Base-by-base conservation (phyloP, 2,888 invertebrate species). In the Archips crataeganus region DNA sequence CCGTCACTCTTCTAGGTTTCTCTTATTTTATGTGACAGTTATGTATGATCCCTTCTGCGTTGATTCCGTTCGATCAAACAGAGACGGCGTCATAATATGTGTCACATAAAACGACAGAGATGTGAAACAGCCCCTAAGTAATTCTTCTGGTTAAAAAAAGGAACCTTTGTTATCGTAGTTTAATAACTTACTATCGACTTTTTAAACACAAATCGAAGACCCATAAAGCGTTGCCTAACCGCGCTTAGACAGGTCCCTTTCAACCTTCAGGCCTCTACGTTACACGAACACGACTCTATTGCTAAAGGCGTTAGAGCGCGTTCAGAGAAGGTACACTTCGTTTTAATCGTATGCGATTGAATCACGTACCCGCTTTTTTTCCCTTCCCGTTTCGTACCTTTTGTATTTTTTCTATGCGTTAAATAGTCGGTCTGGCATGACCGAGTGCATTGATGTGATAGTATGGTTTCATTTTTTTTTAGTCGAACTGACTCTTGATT, bases 301-400 rank as follows among this genome's bases (percentile, higher is more conserved):
- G 23, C 11, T 11, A 11, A 32, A 23, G 32, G 4, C 9, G 8
- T 32, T 57, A 57, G 32, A 57, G 57, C 32, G 57, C 4, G 10
- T 32, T 32, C 32, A 57, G 32, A 57, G 9, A 8, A 0, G 9
- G 11, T 32, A 32, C 9, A 57, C 57, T 23, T 49, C 15, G 57
- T 32, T 57, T 11, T 57, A 57, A 32, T 57, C 86, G 82, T 83
- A 79, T 80, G 75, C 75, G 81, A 85, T 85, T 86, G 83, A 85
- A 84, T 85, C 87, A 89, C 88, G 86, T 89, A 88, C 80, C 76
- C 72, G 69, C 74, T 83, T 83, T 86, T 84, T 80, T 83, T 72
- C 72, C 75, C 69, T 78, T 78, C 76, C 77, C 79, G 76, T 72
- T 82, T 84, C 81, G 80, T 84, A 83, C 81, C 77, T 83, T 77